These are phyloP conservation scores for Nemotelus nigrinus DNA, from an alignment of 2,888 invertebrate genomes.

Conservation along the genomic window DNA sequence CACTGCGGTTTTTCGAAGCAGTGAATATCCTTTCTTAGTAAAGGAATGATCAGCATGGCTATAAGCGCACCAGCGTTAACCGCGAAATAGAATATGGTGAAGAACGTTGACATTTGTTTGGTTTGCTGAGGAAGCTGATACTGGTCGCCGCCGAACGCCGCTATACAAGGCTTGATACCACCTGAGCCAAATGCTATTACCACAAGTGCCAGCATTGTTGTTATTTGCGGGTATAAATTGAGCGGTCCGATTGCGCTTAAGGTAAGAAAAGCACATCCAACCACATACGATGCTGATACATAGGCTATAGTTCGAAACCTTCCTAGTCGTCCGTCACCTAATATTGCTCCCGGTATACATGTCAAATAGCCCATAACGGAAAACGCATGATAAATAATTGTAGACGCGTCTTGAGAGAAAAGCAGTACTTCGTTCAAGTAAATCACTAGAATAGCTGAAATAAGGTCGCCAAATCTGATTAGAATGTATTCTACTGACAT, in stretches of 20 bases:
- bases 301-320: conserved; percentile 81
- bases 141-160: conserved; percentile 85
- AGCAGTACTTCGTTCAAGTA: conserved; percentile 75
- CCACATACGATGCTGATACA: conserved; percentile 76
- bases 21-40: conserved; percentile 73
- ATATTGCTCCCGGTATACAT: conserved; percentile 79
- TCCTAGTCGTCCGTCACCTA: conserved; percentile 82
- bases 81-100: conserved; percentile 80
- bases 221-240: conserved; percentile 64
- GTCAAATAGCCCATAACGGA: conserved; percentile 74
- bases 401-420: conserved; percentile 73
- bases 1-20: conserved; percentile 75
- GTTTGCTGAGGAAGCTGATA: conserved; percentile 74
- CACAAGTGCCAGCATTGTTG: conserved; percentile 74
- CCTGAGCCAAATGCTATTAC: conserved; percentile 81
- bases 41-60: conserved; percentile 78
- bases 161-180: conserved; percentile 85
- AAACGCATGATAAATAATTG: conserved; percentile 79
- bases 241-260: conserved; percentile 68
- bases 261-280: conserved; percentile 74
- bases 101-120: conserved; percentile 74
- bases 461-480: background rate
- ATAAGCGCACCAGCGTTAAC: conserved; percentile 75
- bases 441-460: conserved; percentile 77
- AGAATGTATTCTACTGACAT: conserved; percentile 43